Evolutionary conservation across 1,140 invertebrate species (phyloP).

Genomic region (Drosophila malerkotliana): DNA sequence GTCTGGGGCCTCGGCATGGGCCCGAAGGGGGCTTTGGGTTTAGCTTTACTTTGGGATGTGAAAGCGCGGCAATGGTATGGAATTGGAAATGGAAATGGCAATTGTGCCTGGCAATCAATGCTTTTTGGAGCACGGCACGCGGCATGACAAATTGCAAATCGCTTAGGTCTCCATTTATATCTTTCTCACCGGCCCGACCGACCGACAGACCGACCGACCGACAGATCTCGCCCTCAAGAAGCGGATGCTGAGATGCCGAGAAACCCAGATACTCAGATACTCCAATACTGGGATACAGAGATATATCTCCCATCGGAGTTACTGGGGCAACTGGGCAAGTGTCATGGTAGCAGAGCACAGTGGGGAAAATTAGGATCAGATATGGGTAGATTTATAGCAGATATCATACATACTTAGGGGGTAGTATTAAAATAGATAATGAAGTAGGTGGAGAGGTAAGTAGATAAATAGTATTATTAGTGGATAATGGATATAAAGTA

Average conservation of each 20-base stretch:
- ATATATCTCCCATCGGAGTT: neutral
- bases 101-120: slow-evolving; percentile 61
- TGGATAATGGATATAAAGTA: too few species aligned
- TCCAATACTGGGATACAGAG: neutral
- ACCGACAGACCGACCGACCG: neutral
- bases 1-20: too few species aligned
- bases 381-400: neutral
- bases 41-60: slow-evolving; percentile 23
- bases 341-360: slow-evolving; percentile 37
- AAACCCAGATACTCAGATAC: slow-evolving; percentile 3
- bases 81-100: slow-evolving; percentile 46
- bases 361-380: neutral
- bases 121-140: slow-evolving; percentile 54
- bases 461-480: too few species aligned
- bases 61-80: slow-evolving; percentile 30
- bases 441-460: too few species aligned
- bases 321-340: slow-evolving; percentile 40
- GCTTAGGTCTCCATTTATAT: slow-evolving; percentile 20
- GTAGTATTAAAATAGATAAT: too few species aligned
- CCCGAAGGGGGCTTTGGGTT: too few species aligned
- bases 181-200: neutral
- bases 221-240: slow-evolving; percentile 29
- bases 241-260: slow-evolving; percentile 40
- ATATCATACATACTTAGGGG: too few species aligned
- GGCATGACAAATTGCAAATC: slow-evolving; percentile 65